Conservation (phyloP, 2,113 vertebrate species). For the Theropithecus gelada region DNA sequence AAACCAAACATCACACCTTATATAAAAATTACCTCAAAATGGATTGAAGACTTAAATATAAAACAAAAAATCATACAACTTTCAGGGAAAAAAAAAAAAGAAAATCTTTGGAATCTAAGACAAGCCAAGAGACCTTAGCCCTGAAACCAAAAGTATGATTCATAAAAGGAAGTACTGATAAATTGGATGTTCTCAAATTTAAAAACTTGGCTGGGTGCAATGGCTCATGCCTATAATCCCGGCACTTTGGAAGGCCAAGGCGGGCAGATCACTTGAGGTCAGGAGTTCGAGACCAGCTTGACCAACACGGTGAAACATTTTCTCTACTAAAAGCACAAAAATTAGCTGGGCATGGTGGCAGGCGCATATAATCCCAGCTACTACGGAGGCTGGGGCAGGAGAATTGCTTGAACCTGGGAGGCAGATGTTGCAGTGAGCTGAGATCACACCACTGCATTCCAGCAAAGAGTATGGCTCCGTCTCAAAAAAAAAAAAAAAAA, state of each 20-base stretch:
- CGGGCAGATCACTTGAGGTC: neutral
- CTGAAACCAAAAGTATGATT: constrained; percentile 3
- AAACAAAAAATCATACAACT: neutral
- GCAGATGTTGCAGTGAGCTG: no score
- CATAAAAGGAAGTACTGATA: neutral
- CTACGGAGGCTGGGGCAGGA: no score
- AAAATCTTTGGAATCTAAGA: neutral
- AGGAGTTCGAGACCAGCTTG: neutral
- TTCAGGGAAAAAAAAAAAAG: neutral
- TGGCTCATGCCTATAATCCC: no score
- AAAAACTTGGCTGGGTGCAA: neutral
- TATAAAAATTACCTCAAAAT: constrained; percentile 2
- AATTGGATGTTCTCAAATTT: neutral
- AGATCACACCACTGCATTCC: no score
- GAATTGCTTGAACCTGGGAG: no score
- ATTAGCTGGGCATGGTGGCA: no score
- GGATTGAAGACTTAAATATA: neutral
- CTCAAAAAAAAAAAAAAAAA: no score
- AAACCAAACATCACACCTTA: neutral
- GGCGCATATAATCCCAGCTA: no score
- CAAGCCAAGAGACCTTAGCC: neutral
- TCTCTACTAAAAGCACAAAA: no score
- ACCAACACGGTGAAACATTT: no score
- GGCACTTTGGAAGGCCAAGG: neutral
- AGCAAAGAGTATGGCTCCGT: no score